Evolutionary conservation across 2,797 vertebrate species (phyloP).

Genomic region (Aeoliscus strigatus): DNA sequence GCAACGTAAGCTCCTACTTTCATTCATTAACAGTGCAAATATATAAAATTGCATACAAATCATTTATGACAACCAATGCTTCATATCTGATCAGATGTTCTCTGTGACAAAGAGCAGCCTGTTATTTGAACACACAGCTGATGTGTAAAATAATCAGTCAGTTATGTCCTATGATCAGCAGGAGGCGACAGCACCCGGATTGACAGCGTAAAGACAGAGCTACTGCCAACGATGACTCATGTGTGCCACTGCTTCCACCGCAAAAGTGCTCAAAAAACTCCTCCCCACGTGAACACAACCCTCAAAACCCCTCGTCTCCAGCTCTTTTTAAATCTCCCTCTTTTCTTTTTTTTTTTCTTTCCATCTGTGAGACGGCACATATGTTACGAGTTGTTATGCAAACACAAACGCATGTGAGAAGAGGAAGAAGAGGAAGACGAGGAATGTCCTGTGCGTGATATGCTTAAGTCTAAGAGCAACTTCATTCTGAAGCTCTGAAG

Average conservation of each 20-base stretch:
- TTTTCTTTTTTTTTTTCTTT: slow-evolving; percentile 10
- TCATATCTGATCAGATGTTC: too few relatives aligned
- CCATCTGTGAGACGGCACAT: slow-evolving; percentile 28
- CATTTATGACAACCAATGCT: too few relatives aligned
- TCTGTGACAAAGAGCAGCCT: too few relatives aligned
- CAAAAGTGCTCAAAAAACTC: slow-evolving; percentile 25
- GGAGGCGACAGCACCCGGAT: slow-evolving; percentile 45
- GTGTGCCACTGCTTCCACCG: slow-evolving; percentile 47
- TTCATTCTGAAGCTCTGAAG: slow-evolving; percentile 9
- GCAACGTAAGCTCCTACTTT: too few relatives aligned
- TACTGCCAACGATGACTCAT: slow-evolving; percentile 55
- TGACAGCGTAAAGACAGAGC: too few relatives aligned
- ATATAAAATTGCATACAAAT: too few relatives aligned
- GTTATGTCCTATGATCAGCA: slow-evolving; percentile 35
- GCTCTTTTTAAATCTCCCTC: too few relatives aligned
- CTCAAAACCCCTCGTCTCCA: too few relatives aligned
- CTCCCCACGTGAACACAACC: slow-evolving; percentile 19
- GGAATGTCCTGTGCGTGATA: slow-evolving; percentile 8
- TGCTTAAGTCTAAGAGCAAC: slow-evolving; percentile 29
- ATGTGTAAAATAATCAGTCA: too few relatives aligned
- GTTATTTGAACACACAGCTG: too few relatives aligned
- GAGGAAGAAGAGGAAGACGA: slow-evolving; percentile 9
- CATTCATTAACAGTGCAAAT: too few relatives aligned
- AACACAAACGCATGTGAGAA: slow-evolving; percentile 18
- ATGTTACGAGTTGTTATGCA: slow-evolving; percentile 46